A percentile compares a stretch with the other conserved stretches of the same genome.
Evolutionary conservation across 2,888 invertebrate species (phyloP).

Genomic region (Pardosa pseudoannulata): DNA sequence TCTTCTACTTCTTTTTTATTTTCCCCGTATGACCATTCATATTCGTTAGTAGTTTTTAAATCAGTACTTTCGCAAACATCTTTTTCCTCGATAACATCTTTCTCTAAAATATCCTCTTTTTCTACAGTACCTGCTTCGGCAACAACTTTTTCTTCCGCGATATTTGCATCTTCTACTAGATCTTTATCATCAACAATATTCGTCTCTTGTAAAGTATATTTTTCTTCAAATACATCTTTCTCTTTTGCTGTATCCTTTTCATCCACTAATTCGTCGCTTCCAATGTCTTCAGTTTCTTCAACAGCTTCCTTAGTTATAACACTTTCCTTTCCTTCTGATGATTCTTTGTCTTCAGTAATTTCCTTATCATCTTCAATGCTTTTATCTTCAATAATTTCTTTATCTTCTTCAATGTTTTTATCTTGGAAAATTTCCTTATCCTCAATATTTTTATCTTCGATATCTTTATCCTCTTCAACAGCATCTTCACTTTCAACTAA

Average conservation of each 20-base stretch:
- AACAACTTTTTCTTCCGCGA: not conserved
- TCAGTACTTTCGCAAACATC: too few relatives aligned
- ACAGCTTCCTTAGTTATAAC: not conserved
- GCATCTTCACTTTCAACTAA: not conserved
- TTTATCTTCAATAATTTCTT: slow-evolving; percentile 7
- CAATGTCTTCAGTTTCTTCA: not conserved
- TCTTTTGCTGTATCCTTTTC: too few relatives aligned
- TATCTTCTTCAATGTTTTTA: not conserved
- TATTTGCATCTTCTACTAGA: not conserved
- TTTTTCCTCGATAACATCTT: too few relatives aligned
- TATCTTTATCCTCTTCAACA: not conserved
- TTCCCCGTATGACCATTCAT: not conserved
- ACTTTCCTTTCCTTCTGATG: not conserved
- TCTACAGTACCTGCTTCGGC: not conserved
- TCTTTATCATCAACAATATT: not conserved
- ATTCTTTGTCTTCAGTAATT: slow-evolving; percentile 4
- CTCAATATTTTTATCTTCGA: not conserved
- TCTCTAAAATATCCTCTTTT: not conserved
- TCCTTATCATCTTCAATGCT: not conserved
- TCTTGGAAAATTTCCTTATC: not conserved
- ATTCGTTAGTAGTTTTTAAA: too few relatives aligned
- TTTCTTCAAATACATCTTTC: too few relatives aligned
- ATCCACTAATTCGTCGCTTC: not conserved
- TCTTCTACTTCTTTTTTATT: slow-evolving; percentile 21
- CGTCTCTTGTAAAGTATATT: too few relatives aligned